Conservation (phyloP, 2,113 vertebrate species). For the Ellobius talpinus region DNA sequence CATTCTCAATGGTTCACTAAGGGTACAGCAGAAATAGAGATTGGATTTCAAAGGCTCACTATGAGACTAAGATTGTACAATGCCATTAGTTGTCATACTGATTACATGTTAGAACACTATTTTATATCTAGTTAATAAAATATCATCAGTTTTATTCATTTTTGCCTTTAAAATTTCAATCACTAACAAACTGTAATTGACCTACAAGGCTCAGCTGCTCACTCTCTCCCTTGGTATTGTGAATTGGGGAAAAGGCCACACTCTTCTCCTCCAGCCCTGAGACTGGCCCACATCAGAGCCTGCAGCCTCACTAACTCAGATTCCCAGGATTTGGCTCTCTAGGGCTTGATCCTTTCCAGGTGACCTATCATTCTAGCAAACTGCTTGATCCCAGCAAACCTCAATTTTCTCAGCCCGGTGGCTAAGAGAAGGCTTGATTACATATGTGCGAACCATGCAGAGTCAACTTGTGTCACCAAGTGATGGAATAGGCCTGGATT, state of each 20-base stretch:
- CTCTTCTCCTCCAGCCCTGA: not conserved
- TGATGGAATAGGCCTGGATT: not conserved
- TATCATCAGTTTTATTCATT: not conserved
- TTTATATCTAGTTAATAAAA: constrained; percentile 42
- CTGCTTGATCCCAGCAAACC: constrained; percentile 13
- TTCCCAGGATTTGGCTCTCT: not conserved
- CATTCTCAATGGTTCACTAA: not conserved
- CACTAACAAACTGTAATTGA: not conserved
- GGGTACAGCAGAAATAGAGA: not conserved
- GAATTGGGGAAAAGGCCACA: not conserved
- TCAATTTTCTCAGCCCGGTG: not conserved
- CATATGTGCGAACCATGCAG: not conserved
- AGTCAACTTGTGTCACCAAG: not conserved
- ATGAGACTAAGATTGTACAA: not conserved
- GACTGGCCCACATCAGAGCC: not conserved
- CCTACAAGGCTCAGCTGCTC: not conserved
- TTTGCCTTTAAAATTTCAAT: constrained; percentile 8
- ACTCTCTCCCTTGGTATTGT: not conserved
- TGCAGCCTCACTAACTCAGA: not conserved
- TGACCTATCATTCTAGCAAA: not conserved
- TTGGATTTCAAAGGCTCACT: not conserved
- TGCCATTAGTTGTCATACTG: constrained; percentile 19
- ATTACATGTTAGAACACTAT: not conserved
- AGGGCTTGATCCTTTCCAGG: not conserved
- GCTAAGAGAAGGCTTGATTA: not conserved